phyloP scores from a whole-genome alignment of 1,140 invertebrate species.

The Procambarus clarkii region DNA sequence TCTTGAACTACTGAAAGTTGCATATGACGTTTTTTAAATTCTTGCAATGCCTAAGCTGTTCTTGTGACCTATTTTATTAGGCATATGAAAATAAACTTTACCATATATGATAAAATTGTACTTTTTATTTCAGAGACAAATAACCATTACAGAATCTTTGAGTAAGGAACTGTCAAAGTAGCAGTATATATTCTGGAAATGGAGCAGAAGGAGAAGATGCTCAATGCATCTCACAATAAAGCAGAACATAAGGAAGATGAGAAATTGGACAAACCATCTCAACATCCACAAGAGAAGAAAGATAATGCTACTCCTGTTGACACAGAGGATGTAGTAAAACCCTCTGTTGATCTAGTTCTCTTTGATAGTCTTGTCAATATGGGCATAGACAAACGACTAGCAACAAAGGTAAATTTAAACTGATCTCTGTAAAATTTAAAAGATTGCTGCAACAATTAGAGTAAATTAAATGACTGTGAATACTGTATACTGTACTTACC shows the following conservation, averaged over 20 bases:
- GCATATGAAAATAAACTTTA: background rate
- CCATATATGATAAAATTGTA: background rate
- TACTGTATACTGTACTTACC: background rate
- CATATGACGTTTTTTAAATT: too few relatives aligned
- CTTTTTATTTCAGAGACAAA: background rate
- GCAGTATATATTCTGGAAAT: background rate
- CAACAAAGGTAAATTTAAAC: conserved; percentile 12
- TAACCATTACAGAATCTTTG: background rate
- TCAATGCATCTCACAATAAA: background rate
- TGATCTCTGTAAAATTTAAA: background rate
- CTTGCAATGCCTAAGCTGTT: too few relatives aligned
- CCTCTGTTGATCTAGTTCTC: conserved; percentile 6
- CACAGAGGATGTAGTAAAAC: background rate
- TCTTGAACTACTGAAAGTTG: too few relatives aligned
- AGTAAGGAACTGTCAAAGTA: background rate
- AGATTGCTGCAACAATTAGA: background rate
- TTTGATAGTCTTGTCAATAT: conserved; percentile 7
- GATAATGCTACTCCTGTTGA: background rate
- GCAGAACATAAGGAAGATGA: too few relatives aligned
- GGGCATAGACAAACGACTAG: conserved; percentile 35
- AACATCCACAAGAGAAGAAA: background rate
- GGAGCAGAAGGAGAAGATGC: background rate
- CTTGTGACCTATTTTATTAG: background rate
- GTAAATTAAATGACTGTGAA: background rate
- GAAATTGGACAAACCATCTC: background rate